A percentile compares a stretch with the other conserved stretches of the same genome.
phyloP scores from a whole-genome alignment of 2,113 vertebrate genomes.

The Sapajus apella region DNA sequence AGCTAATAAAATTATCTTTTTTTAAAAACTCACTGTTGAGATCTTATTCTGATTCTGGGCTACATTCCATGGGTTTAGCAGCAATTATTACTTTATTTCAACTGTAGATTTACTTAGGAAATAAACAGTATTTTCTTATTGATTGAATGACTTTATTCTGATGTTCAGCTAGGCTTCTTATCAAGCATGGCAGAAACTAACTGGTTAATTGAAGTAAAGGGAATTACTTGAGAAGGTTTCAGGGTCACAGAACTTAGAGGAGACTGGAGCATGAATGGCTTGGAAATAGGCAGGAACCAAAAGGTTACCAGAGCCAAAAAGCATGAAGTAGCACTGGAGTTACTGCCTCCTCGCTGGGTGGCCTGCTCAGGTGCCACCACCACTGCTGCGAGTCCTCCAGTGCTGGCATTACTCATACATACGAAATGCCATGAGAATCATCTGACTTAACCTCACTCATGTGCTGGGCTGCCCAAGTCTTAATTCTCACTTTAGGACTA shows the following conservation, averaged over 20 bases:
- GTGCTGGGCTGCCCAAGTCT: background rate
- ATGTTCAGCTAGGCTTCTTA: conserved; percentile 18
- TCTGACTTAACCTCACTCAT: background rate
- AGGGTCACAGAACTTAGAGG: background rate
- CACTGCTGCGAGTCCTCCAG: background rate
- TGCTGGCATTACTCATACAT: background rate
- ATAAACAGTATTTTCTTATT: conserved; percentile 33
- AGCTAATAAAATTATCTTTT: background rate
- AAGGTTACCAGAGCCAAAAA: background rate
- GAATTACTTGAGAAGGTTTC: background rate
- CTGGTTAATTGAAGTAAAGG: background rate
- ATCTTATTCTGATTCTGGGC: background rate
- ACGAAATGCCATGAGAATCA: background rate
- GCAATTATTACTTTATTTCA: background rate
- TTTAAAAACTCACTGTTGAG: background rate
- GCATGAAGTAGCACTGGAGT: background rate
- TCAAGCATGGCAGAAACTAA: conserved; percentile 3
- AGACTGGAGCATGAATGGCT: background rate
- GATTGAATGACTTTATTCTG: conserved; percentile 20
- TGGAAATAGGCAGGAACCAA: background rate
- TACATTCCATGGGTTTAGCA: background rate
- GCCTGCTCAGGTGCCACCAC: background rate
- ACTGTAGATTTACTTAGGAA: background rate
- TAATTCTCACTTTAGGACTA: background rate
- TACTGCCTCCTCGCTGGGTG: background rate